These are phyloP conservation scores for Peromyscus californicus DNA, from an alignment of 2,113 vertebrate species.

Conservation along the genomic window DNA sequence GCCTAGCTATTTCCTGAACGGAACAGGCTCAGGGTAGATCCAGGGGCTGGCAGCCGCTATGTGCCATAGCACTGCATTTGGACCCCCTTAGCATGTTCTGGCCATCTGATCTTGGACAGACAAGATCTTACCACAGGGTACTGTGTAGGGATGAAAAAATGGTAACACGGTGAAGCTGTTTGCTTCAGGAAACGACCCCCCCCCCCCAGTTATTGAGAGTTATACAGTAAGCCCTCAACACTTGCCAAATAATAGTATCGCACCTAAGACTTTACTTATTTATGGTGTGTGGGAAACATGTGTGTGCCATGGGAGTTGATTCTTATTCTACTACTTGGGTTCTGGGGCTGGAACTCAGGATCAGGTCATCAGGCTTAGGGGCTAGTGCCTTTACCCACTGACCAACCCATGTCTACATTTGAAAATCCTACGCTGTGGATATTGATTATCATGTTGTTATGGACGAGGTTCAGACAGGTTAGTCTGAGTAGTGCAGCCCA, in stretches of 20 bases:
- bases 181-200: not conserved
- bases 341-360: not conserved
- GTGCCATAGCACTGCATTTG: not conserved
- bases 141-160: not conserved
- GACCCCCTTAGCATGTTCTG: not conserved
- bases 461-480: not conserved
- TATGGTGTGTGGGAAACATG: not conserved
- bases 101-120: not conserved
- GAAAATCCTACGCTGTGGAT: not conserved
- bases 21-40: not conserved
- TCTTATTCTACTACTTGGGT: too few relatives aligned
- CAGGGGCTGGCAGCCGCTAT: not conserved
- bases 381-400: not conserved
- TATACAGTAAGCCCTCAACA: not conserved
- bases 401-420: not conserved
- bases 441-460: not conserved
- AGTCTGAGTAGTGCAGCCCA: not conserved
- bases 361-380: not conserved
- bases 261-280: not conserved
- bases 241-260: too few relatives aligned
- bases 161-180: not conserved
- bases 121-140: not conserved
- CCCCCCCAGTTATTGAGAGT: not conserved
- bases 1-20: not conserved
- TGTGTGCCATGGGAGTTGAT: too few relatives aligned